A percentile compares a stretch with the other conserved stretches of the same genome.
Conservation (phyloP, 2,113 vertebrate genomes). For the Centrocercus urophasianus region DNA sequence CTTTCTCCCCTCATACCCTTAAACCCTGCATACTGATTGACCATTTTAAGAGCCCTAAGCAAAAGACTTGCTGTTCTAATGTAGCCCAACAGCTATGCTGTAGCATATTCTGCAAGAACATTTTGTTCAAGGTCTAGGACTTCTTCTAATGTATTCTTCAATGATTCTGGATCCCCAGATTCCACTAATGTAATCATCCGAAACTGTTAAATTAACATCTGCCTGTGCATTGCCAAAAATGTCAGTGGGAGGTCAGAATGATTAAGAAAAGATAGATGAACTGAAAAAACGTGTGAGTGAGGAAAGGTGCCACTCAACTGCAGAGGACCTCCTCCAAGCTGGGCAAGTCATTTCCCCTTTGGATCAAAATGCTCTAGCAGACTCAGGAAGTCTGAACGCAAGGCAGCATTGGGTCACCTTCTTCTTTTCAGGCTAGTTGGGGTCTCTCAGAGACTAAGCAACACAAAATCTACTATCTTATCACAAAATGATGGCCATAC, state of each 20-base stretch:
- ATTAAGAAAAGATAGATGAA: neutral
- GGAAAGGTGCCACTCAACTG: neutral
- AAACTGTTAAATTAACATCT: neutral
- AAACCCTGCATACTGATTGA: neutral
- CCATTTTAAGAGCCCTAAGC: neutral
- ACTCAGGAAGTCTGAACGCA: neutral
- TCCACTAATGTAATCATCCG: neutral
- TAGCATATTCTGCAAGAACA: neutral
- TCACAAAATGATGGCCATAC: neutral
- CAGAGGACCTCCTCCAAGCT: neutral
- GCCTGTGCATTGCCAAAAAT: neutral
- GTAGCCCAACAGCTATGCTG: neutral
- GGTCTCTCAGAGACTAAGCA: neutral
- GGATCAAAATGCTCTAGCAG: neutral
- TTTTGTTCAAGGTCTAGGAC: neutral
- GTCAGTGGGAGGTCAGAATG: neutral
- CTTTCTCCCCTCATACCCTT: neutral
- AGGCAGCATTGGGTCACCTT: neutral
- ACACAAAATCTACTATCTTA: fast-evolving
- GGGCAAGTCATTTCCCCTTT: neutral
- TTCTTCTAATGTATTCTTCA: neutral
- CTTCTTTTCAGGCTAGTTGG: neutral
- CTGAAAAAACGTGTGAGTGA: neutral
- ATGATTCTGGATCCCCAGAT: neutral
- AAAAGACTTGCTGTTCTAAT: neutral